Percentiles rank a stretch among this genome's conserved stretches.
Evolutionary conservation across 2,797 vertebrate genomes (phyloP).

Genomic region (Myoxocephalus aenaeus): DNA sequence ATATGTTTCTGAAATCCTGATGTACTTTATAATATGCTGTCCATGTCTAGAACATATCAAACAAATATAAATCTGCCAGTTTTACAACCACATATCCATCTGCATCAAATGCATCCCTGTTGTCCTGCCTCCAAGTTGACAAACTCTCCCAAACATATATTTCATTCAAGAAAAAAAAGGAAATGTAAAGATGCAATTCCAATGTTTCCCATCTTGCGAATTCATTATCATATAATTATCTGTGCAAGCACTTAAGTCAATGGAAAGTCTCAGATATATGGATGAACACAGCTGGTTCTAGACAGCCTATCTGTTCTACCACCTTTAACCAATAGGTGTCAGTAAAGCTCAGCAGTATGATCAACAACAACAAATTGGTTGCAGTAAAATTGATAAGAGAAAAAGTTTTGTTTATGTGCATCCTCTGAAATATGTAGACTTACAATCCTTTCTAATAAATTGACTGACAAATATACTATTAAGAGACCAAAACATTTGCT

Average conservation of each 20-base stretch:
- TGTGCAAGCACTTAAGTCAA: constrained; percentile 1
- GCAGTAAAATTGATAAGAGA: not conserved
- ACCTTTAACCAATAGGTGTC: constrained; percentile 69
- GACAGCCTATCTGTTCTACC: not conserved
- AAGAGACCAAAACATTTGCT: not conserved
- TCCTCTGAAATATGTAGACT: not conserved
- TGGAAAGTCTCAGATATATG: not conserved
- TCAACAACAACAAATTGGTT: not conserved
- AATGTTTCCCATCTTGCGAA: not conserved
- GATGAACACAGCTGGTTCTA: not conserved
- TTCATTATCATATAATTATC: not conserved
- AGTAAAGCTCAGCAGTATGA: constrained; percentile 54
- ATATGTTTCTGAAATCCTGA: not conserved
- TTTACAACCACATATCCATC: not conserved
- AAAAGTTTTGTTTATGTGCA: not conserved
- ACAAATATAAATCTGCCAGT: not conserved
- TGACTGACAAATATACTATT: not conserved
- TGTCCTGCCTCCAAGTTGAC: not conserved
- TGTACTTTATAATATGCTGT: not conserved
- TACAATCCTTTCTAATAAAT: not conserved
- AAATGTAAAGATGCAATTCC: not conserved
- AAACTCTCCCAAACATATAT: not conserved
- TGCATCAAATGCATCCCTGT: not conserved
- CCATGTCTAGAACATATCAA: not conserved
- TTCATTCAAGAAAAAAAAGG: not conserved